Evolutionary conservation across 2,888 invertebrate species (phyloP), one percentile per base, ranked within the genome.

Genomic region (Merodon equestris): DNA sequence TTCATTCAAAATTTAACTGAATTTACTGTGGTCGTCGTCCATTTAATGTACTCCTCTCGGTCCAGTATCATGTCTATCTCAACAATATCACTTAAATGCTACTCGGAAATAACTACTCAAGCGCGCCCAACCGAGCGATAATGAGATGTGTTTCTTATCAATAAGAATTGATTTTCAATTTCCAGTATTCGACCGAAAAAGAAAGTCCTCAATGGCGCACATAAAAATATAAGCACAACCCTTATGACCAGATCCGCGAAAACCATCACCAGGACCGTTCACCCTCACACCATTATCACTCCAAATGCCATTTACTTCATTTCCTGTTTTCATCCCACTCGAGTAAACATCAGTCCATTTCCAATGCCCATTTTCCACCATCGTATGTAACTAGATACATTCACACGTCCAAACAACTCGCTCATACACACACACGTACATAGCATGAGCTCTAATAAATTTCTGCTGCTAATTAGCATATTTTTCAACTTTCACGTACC

Each of bases 381-480:
- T 75, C 50, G 48, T 42, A 1, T 54, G 19, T 18, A 53, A 50
- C 13, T 68, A 54, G 18, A 58, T 73, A 47, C 63, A 53, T 68
- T 47, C 42, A 13, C 44, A 36, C 15, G 1, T 40, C 13, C 38
- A 10, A 3, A 13, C 18, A 9, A 38, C 38, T 38, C 18, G 54
- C 47, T 40, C 38, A 40, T 18, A 15, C 47, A 17, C 12, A 13
- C 18, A 58, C 44, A 58, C 58, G 53, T 47, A 42, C 40, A 57
- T 67, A 74, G 48, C 27, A 27, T 7, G 27, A 27, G 27, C 27
- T 27, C 64, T 70, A 79, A 79, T 79, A 79, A 74, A 79, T 79
- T 74, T 74, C 74, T 70, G 64, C 68, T 79, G 54, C 64, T 79
- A 79, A 79, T 79, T 79, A 79, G 79, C 79, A 79, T 79, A 79